phyloP scores from a whole-genome alignment of 1,140 invertebrate species.

The Druon quercuslanigerum region DNA sequence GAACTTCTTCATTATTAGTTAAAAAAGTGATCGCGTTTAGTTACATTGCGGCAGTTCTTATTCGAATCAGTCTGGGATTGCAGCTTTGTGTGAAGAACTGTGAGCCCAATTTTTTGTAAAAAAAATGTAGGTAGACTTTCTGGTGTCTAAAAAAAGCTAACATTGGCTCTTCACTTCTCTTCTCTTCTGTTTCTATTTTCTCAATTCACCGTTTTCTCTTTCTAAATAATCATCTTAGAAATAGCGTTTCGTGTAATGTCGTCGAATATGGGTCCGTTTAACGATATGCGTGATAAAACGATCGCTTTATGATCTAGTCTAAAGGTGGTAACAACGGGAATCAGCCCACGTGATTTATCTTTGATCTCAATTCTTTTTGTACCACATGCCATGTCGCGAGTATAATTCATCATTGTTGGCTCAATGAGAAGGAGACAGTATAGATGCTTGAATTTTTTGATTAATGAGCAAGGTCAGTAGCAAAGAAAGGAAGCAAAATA shows the following conservation, averaged over 20 bases:
- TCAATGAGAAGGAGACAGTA: slow-evolving; percentile 6
- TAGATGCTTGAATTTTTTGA: slow-evolving; percentile 27
- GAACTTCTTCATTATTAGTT: too few relatives aligned
- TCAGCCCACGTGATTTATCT: slow-evolving; percentile 30
- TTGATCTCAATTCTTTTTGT: slow-evolving; percentile 24
- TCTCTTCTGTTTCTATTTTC: too few relatives aligned
- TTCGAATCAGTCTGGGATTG: too few relatives aligned
- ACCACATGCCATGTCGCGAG: slow-evolving; percentile 14
- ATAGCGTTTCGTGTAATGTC: background rate
- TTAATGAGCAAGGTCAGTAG: slow-evolving; percentile 8
- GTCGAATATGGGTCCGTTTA: slow-evolving; percentile 10
- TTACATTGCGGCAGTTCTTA: too few relatives aligned
- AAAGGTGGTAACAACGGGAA: slow-evolving; percentile 28
- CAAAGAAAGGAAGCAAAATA: background rate
- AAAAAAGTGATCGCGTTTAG: too few relatives aligned
- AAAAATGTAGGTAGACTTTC: too few relatives aligned
- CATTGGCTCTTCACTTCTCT: too few relatives aligned
- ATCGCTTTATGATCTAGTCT: slow-evolving; percentile 22
- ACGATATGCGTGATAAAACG: slow-evolving; percentile 10
- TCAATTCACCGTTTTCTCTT: background rate
- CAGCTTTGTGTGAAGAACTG: too few relatives aligned
- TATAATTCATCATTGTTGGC: slow-evolving; percentile 13
- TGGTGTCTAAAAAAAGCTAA: too few relatives aligned
- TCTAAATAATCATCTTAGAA: slow-evolving; percentile 22
- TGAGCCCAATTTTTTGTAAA: too few relatives aligned